These are phyloP conservation scores for Metridium senile DNA, from an alignment of 92 coral and sea anemone species.

Conservation along the genomic window DNA sequence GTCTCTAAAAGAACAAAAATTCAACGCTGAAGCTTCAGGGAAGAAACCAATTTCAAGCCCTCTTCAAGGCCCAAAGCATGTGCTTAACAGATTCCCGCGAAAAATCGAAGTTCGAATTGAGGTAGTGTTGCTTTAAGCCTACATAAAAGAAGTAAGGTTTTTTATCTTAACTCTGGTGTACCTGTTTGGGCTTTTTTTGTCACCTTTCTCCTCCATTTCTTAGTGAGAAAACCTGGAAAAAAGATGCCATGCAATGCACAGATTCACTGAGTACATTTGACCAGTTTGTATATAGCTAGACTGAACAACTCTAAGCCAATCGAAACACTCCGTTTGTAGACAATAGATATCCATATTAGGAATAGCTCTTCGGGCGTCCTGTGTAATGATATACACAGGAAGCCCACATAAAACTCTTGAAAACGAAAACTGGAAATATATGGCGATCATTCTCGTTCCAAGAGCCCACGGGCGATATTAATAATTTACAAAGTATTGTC, in stretches of 20 bases:
- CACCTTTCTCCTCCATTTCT: constrained; percentile 83
- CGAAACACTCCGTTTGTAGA: neutral
- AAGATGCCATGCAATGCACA: constrained; percentile 42
- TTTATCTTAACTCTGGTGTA: constrained; percentile 19
- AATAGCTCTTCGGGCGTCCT: neutral
- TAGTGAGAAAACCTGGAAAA: neutral
- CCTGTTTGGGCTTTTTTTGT: constrained; percentile 82
- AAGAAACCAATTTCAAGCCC: neutral
- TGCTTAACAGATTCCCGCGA: constrained; percentile 21
- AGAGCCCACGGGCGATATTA: too few relatives aligned
- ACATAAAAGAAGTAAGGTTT: too few relatives aligned
- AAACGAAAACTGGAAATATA: too few relatives aligned
- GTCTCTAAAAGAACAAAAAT: neutral
- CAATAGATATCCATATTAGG: constrained; percentile 26
- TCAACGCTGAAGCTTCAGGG: neutral
- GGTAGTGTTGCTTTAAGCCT: neutral
- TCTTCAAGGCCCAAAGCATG: neutral
- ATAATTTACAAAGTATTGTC: too few relatives aligned
- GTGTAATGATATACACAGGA: neutral
- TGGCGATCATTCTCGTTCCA: too few relatives aligned
- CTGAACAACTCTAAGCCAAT: constrained; percentile 20
- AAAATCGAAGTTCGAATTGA: neutral
- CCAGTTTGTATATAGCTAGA: constrained; percentile 36
- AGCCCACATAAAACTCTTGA: neutral
- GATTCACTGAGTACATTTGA: constrained; percentile 14